These are phyloP conservation scores for Otus scops DNA, from an alignment of 2,797 vertebrate species.

Conservation along the genomic window DNA sequence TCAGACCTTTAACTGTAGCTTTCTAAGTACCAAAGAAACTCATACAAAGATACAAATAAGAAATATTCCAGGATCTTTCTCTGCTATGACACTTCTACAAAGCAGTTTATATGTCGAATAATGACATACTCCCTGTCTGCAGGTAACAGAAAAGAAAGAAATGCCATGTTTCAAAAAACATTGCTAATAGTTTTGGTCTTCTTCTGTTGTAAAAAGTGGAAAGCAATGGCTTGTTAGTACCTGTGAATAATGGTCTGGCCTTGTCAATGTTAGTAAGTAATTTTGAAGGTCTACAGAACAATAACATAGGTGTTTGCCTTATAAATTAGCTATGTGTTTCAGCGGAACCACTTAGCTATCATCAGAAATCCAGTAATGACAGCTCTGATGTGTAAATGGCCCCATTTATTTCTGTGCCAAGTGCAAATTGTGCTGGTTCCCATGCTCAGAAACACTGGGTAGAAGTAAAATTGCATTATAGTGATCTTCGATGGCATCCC, in stretches of 20 bases:
- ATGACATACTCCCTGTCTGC: not conserved
- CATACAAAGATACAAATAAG: not conserved
- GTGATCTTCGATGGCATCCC: not conserved
- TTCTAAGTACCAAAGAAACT: not conserved
- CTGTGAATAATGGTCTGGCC: not conserved
- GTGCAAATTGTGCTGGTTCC: not conserved
- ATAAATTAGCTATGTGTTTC: not conserved
- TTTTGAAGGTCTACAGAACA: not conserved
- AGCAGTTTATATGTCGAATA: not conserved
- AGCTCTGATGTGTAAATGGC: not conserved
- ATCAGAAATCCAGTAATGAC: not conserved
- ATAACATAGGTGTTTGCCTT: not conserved
- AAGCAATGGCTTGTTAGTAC: not conserved
- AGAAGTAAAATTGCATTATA: not conserved
- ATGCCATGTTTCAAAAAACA: not conserved
- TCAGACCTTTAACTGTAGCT: not conserved
- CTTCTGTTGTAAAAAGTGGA: not conserved
- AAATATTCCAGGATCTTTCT: not conserved
- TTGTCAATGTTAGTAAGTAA: not conserved
- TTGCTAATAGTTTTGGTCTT: not conserved
- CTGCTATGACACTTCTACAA: not conserved
- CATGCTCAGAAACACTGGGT: not conserved
- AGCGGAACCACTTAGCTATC: not conserved
- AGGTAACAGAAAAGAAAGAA: not conserved
- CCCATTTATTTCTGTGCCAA: slow-evolving; percentile 11